These are phyloP conservation scores for Cinclus mexicanus DNA, from an alignment of 2,113 vertebrate species.

Conservation along the genomic window DNA sequence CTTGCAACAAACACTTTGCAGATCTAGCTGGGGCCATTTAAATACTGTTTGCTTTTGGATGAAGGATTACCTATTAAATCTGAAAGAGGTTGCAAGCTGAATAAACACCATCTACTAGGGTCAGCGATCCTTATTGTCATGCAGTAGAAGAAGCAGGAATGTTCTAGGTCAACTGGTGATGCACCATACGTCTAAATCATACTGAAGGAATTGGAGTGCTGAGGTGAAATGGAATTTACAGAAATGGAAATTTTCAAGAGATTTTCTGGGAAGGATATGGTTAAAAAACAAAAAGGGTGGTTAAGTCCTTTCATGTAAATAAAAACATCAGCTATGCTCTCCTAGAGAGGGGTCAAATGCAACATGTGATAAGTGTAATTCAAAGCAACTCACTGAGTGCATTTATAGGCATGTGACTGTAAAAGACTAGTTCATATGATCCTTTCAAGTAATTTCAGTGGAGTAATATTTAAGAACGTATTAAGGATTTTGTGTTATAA, in stretches of 20 bases:
- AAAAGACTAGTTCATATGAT: neutral
- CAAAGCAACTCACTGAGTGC: neutral
- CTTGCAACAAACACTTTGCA: conserved; percentile 41
- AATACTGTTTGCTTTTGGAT: conserved; percentile 37
- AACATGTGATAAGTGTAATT: neutral
- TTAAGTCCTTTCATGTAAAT: neutral
- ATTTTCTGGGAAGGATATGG: neutral
- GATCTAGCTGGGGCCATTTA: conserved; percentile 19
- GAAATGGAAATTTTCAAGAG: neutral
- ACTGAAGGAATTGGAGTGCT: neutral
- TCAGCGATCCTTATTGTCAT: conserved; percentile 13
- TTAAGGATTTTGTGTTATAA: neutral
- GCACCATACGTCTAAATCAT: neutral
- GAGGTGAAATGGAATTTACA: neutral
- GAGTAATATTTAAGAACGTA: neutral
- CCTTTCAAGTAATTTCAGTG: neutral
- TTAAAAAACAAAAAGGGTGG: neutral
- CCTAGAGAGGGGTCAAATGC: neutral
- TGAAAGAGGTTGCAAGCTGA: conserved; percentile 48
- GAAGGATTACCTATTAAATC: conserved; percentile 54
- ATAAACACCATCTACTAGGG: conserved; percentile 34
- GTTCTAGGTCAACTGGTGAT: neutral
- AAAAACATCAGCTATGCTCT: neutral
- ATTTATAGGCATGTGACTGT: neutral
- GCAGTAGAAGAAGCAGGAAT: neutral